Base-by-base conservation (phyloP, 92 coral and sea anemone species). In the Zoanthus solanderi region DNA sequence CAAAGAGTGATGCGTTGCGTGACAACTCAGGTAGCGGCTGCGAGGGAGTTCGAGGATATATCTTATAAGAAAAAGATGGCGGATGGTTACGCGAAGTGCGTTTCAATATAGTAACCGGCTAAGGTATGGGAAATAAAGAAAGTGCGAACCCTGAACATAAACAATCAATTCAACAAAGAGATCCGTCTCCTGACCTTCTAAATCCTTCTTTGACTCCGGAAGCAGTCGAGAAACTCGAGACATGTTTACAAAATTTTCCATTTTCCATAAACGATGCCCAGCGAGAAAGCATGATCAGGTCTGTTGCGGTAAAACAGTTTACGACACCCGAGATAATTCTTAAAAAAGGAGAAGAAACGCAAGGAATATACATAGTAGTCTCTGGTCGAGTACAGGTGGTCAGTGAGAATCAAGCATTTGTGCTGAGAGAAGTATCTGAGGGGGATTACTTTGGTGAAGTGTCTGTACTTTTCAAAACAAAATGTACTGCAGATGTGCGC, bases 381-480 rank as follows among this genome's bases (percentile, higher is more conserved):
- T 93, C 96, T 12, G 98, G 98, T 18, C 85, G 84, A 71, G 90
- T 91, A 3, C 88, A 85, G 48, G 93, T 91, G 23, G 86, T 90
- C 12, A 89, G 94, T 50, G 94, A 94, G 58, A 86, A 83, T 72
- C 78, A 91, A 72, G 82, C 88, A 86, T 87, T 83, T 83, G 92
- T 93, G 11, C 42, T 95, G 45, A 80, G 96, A 69, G 93, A 89
- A 61, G 76, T 95, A 2, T 58, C 77, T 1, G 93, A 44, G 6
- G 98, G 96, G 6, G 94, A 95, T 17, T 93, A 90, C 77, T 95
- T 95, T 88, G 98, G 98, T 29, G 98, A 95, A 66, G 94, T 93
- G 29, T 93, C 98, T 2, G 92, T 91, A 6, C 84, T 95, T 66
- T 95, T 91, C 88, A 84, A 82, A 5, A 91, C 83, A 45, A 89